phyloP scores from a whole-genome alignment of 2,888 invertebrate species.

The Sipha maydis region DNA sequence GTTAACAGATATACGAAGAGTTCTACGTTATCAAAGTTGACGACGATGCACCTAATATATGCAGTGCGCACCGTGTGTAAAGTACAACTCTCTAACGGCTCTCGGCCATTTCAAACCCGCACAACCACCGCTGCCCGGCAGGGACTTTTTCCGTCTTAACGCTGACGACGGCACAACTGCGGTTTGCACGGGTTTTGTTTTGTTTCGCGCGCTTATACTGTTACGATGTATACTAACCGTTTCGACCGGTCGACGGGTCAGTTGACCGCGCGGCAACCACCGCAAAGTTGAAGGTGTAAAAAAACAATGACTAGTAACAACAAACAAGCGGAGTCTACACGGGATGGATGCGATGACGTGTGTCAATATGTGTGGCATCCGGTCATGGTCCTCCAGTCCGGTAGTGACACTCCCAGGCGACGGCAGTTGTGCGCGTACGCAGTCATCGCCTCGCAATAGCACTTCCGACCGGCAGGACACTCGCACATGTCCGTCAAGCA shows the following conservation, averaged over 20 bases:
- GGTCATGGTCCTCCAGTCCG: slow-evolving; percentile 78
- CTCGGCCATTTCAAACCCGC: neutral
- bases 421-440: slow-evolving; percentile 91
- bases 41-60: too few species aligned
- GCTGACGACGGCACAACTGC: too few species aligned
- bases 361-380: slow-evolving; percentile 71
- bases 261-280: slow-evolving; percentile 22
- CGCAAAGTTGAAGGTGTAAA: slow-evolving; percentile 43
- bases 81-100: neutral
- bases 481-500: slow-evolving; percentile 90
- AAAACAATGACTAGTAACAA: slow-evolving; percentile 57
- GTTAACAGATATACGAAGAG: too few species aligned
- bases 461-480: slow-evolving; percentile 78
- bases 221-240: slow-evolving; percentile 28
- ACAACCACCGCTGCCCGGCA: too few species aligned
- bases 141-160: too few species aligned
- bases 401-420: slow-evolving; percentile 78
- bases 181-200: too few species aligned
- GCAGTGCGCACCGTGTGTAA: too few species aligned
- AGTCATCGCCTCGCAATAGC: slow-evolving; percentile 89
- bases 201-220: neutral
- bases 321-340: slow-evolving; percentile 52
- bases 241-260: slow-evolving; percentile 43
- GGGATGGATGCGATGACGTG: slow-evolving; percentile 53
- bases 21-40: too few species aligned